Base-by-base conservation (phyloP, 2,888 invertebrate species). In the Sarcophaga variegata region DNA sequence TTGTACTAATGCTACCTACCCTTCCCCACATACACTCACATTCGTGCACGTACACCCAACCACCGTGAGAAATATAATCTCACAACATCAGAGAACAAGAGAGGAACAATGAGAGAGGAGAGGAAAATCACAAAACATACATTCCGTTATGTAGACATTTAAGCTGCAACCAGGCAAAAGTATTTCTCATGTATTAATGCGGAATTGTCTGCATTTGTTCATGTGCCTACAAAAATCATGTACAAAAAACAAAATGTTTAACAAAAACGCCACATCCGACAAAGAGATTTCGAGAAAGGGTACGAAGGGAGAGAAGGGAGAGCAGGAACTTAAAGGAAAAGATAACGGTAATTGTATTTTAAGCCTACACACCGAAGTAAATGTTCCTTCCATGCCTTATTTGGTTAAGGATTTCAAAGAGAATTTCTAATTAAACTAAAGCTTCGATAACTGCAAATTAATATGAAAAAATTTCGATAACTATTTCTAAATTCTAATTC, bases 171-270 rank as follows among this genome's bases (percentile, higher is more conserved):
- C 64, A 25, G 49, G 25, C 49, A 75, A 47, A 54, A 64, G 64
- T 64, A 76, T 37, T 37, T 54, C 27, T 47, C 14, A 71, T 71
- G 59, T 71, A 27, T 59, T 8, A 14, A 25, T 54, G 49, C 54
- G n/a, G 11, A 27, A 54, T 54, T 12, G 54, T 12, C 54, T 69
- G 62, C 62, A 45, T 72, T 12, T 25, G 62, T 62, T 45, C 59
- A 77, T 72, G 60, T 14, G 60, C 14, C 49, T 59, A 25, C 81
- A 81, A 60, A 37, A 75, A 81, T 74, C 60, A 49, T 67, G 67
- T 60, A 59, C 69, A 77, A 63, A 79, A 66, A 11, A 27, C 1
- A 17, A 17, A 12, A 54, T 54, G 12, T 54, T 49, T 49, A 14
- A 14, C 66, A 74, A 67, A 74, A 67, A 81, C 72, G 37, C 8